Base-by-base conservation (phyloP, 2,113 vertebrate genomes). In the Cygnus atratus region DNA sequence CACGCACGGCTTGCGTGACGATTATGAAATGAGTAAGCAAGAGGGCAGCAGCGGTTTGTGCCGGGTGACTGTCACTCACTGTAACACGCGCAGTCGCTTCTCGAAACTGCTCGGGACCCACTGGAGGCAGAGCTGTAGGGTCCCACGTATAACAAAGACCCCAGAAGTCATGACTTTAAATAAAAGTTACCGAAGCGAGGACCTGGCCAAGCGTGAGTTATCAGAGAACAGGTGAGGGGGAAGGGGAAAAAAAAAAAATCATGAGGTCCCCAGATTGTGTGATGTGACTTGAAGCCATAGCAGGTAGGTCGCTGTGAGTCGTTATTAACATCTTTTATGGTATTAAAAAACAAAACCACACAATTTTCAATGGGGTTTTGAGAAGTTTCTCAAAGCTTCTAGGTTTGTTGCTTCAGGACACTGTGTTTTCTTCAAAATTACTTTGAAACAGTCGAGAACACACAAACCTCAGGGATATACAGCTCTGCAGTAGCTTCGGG, bases 31-130 rank as follows among this genome's bases (percentile, higher is more conserved):
- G 21, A 7, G 18, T 66, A 33, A 93, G 78, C 72, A 66, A 88
- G 80, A 90, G 59, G 71, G 90, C 94, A 80, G 82, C 84, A 81
- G 50, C 85, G 48, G 80, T 90, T 90, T 91, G 71, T 94, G 95
- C 68, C 90, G 52, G 91, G 94, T 89, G 92, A 59, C 84, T 91
- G 78, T 82, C 74, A 33, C 59, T 87, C 43, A 29, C 81, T 70
- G 43, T 35, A 33, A 76, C 72, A 21, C 1, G n/a, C 57, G 14
- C 55, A 82, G 35, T 68, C 71, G 41, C 73, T 82, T 89, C 77
- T 46, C 92, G 82, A 65, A 89, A 43, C 71, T 57, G 13, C 31
- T 72, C 1, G 1, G 72, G 54, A 70, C 41, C 29, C 48, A 55
- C 31, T 81, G 81, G 48, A 87, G 31, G 57, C 84, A 82, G 54